phyloP scores from a whole-genome alignment of 2,888 invertebrate genomes.

The Herminia tarsipennalis region DNA sequence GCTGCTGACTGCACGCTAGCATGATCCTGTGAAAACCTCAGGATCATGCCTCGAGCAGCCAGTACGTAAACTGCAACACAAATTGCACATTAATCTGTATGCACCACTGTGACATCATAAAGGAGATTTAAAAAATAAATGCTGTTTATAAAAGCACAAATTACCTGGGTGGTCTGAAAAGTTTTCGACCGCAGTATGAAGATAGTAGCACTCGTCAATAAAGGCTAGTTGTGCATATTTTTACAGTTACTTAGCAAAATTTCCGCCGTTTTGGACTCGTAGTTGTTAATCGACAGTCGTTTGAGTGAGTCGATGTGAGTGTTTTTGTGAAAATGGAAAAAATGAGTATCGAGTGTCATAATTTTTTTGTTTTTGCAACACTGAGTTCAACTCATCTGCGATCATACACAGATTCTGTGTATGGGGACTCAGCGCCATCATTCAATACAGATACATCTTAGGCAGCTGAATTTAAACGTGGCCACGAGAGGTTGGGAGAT shows the following conservation, averaged over 20 bases:
- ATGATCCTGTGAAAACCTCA: no score
- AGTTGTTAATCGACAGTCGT: conserved; percentile 11
- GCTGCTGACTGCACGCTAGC: no score
- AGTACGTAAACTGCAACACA: no score
- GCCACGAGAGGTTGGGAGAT: conserved; percentile 28
- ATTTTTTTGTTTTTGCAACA: conserved; percentile 10
- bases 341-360: conserved; percentile 16
- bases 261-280: conserved; percentile 9
- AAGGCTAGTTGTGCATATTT: conserved; percentile 10
- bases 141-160: no score
- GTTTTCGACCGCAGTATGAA: no score
- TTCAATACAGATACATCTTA: conserved; percentile 30
- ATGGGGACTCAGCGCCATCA: conserved; percentile 23
- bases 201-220: no score
- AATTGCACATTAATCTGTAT: no score
- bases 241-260: conserved; percentile 11
- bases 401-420: conserved; percentile 13
- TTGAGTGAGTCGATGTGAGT: conserved; percentile 15
- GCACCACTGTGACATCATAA: no score
- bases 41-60: no score
- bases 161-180: no score
- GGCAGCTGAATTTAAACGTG: conserved; percentile 34
- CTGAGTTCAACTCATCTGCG: conserved; percentile 15
- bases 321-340: conserved; percentile 23
- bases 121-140: no score